Base-by-base conservation (phyloP, 64 coral and sea anemone genomes). In the Anthopleura sola region DNA sequence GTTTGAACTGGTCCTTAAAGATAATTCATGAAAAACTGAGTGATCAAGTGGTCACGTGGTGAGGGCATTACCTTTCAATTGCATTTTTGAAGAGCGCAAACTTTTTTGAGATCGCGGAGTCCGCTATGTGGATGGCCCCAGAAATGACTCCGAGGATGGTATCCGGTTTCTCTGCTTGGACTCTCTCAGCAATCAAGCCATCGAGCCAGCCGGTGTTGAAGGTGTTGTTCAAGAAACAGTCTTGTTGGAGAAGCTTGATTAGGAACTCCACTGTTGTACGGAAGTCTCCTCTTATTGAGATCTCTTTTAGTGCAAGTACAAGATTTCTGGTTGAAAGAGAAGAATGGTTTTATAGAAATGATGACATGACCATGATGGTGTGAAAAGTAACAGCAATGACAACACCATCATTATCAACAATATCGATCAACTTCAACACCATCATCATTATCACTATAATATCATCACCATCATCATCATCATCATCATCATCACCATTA, bases 221-320 rank as follows among this genome's bases (percentile, higher is more conserved):
- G 31, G 60, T 88, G 80, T 99, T 99, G 12, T 26, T 90, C 64
- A 86, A 87, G 68, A 99, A 99, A 46, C 66, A 90, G 33, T 99
- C 97, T 49, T 99, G 89, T 86, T 99, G 92, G 20, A 99, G 82
- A 28, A 99, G 81, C 55, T 99, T 94, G 36, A 99, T 89, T 21
- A 99, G 81, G 75, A 94, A 99, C 83, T 99, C 97, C 12, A 99
- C 97, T 37, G 97, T 99, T 10, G 97, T 99, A 26, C 97, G 93
- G 64, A 99, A 99, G 84, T 99, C 97, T n/a, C 97, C 97, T 56
- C 97, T 87, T 36, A 99, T 99, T 8, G 97, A 99, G 39, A 99
- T 94, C 90, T 99, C 97, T 86, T 99, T 99, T 40, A 99, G 79
- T 10, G 97, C 97, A 12, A 99, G 84, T 0, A 99, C 97, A 84